These are phyloP conservation scores for Heliconius melpomene DNA, from an alignment of 1,140 invertebrate genomes.

Conservation along the genomic window DNA sequence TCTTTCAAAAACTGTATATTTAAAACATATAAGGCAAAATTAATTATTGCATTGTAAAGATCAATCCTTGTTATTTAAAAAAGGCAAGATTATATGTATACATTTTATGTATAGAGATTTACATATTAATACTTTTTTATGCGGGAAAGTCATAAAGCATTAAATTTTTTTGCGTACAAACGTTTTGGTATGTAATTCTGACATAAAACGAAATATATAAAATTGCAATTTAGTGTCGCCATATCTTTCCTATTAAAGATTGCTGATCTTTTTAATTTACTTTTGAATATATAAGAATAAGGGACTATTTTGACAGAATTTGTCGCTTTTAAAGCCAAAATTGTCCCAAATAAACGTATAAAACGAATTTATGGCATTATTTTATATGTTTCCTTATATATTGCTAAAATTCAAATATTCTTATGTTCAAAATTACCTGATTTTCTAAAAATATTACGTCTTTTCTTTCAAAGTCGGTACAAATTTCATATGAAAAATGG, in stretches of 20 bases:
- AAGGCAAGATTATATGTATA: neutral
- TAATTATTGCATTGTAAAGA: too few relatives aligned
- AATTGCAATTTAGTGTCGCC: neutral
- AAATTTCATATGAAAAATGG: conserved; percentile 3
- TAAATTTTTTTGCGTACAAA: too few relatives aligned
- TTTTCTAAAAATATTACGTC: neutral
- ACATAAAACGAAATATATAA: neutral
- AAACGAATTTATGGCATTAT: conserved; percentile 1
- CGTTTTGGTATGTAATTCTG: too few relatives aligned
- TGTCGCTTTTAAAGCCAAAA: neutral
- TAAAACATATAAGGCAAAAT: neutral
- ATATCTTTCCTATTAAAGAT: neutral
- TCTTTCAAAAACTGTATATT: neutral
- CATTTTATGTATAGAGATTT: too few relatives aligned
- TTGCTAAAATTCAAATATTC: neutral
- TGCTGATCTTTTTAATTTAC: neutral
- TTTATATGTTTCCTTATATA: conserved; percentile 6
- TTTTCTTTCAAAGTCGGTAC: conserved; percentile 1
- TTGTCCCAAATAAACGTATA: neutral
- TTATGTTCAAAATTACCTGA: neutral
- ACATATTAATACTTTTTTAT: too few relatives aligned
- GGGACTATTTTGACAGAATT: neutral
- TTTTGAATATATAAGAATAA: neutral
- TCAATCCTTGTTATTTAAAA: neutral
- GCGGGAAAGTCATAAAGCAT: too few relatives aligned